phyloP scores from a whole-genome alignment of 2,888 invertebrate genomes.

The Cotesia congregata region DNA sequence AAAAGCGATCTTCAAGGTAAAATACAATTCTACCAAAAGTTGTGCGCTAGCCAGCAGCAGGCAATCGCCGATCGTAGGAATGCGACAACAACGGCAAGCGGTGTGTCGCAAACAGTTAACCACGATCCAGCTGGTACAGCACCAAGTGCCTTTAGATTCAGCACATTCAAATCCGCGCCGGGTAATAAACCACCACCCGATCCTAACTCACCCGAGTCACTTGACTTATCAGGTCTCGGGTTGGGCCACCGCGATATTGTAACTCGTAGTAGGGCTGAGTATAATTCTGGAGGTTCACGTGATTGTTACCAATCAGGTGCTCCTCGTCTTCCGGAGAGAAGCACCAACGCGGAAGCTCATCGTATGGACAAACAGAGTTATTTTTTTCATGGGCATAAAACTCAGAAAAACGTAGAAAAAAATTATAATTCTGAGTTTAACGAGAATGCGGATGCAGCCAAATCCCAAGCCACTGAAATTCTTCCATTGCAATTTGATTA shows the following conservation, averaged over 20 bases:
- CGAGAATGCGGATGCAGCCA: slow-evolving; percentile 13
- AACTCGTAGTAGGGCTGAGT: slow-evolving; percentile 47
- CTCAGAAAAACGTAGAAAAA: slow-evolving; percentile 60
- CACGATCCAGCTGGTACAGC: slow-evolving; percentile 42
- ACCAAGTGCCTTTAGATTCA: slow-evolving; percentile 53
- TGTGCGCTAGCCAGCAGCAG: slow-evolving; percentile 68
- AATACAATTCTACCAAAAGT: slow-evolving; percentile 66
- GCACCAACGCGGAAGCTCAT: slow-evolving; percentile 50
- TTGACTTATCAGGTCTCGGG: slow-evolving; percentile 56
- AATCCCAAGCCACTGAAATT: background rate
- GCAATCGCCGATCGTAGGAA: slow-evolving; percentile 72
- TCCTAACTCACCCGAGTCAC: slow-evolving; percentile 48
- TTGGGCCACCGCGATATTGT: slow-evolving; percentile 55
- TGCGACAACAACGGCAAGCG: slow-evolving; percentile 62
- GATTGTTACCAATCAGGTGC: slow-evolving; percentile 44
- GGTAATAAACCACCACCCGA: slow-evolving; percentile 41
- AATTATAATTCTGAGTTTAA: background rate
- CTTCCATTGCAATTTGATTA: background rate
- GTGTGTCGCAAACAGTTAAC: slow-evolving; percentile 40
- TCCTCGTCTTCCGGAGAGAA: slow-evolving; percentile 41
- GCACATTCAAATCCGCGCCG: slow-evolving; percentile 61
- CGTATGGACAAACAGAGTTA: slow-evolving; percentile 62
- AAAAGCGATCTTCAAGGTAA: slow-evolving; percentile 68
- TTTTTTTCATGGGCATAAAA: slow-evolving; percentile 67
- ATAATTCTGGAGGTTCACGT: slow-evolving; percentile 47